phyloP scores from a whole-genome alignment of 1,140 invertebrate species.

The Penaeus vannamei region DNA sequence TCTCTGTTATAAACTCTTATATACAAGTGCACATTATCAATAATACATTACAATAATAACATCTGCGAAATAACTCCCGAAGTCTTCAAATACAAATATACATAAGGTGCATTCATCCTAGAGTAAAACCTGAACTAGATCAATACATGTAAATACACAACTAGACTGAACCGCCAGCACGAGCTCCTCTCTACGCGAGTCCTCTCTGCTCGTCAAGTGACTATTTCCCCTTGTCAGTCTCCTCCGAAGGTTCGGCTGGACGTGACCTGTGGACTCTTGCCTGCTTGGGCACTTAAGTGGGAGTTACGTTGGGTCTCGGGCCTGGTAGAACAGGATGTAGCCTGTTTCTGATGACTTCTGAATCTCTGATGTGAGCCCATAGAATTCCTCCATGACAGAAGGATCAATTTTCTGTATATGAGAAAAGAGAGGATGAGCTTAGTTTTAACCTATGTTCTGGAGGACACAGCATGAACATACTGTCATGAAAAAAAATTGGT shows the following conservation, averaged over 20 bases:
- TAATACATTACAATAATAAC: slow-evolving; percentile 43
- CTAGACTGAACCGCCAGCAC: slow-evolving; percentile 13
- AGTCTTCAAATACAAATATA: slow-evolving; percentile 39
- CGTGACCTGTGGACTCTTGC: slow-evolving; percentile 9
- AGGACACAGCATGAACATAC: too few species aligned
- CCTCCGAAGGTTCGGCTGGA: slow-evolving; percentile 2
- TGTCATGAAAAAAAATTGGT: too few species aligned
- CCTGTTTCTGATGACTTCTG: slow-evolving; percentile 99
- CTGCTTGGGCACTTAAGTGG: background rate
- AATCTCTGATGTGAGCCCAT: slow-evolving; percentile 97
- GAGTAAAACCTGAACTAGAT: slow-evolving; percentile 42
- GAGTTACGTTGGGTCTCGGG: slow-evolving; percentile 79
- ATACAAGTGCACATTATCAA: slow-evolving; percentile 36
- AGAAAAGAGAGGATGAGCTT: slow-evolving; percentile 65
- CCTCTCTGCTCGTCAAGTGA: background rate
- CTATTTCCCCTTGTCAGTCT: background rate
- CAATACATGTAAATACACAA: slow-evolving; percentile 44
- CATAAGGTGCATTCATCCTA: slow-evolving; percentile 36
- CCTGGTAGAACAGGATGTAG: slow-evolving; percentile 99
- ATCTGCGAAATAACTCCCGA: slow-evolving; percentile 38
- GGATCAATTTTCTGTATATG: slow-evolving; percentile 96
- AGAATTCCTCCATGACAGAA: slow-evolving; percentile 99
- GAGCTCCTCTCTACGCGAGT: slow-evolving; percentile 31
- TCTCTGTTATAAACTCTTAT: slow-evolving; percentile 48
- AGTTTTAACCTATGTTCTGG: slow-evolving; percentile 41